Percentiles rank a stretch among this genome's conserved stretches.
Evolutionary conservation across 2,888 invertebrate species (phyloP).

Genomic region (Chalcosyrphus nemorum): DNA sequence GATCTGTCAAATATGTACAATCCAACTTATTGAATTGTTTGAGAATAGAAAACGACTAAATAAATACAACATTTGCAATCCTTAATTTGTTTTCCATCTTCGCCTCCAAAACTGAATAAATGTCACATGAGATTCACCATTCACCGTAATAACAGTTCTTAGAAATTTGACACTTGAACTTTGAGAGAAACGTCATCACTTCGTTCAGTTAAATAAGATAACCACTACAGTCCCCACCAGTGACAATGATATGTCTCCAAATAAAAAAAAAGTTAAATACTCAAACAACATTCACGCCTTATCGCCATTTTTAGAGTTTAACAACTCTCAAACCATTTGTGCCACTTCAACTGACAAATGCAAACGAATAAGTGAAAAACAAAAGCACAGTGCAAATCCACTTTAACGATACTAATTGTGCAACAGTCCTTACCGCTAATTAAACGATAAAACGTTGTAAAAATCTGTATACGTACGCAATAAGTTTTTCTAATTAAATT

Average conservation of each 20-base stretch:
- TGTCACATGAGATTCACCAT: too few species aligned
- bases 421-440: constrained; percentile 20
- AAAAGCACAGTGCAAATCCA: too few species aligned
- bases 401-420: constrained; percentile 18
- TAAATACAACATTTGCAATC: too few species aligned
- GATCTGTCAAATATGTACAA: too few species aligned
- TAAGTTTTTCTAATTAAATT: constrained; percentile 43
- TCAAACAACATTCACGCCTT: constrained; percentile 30
- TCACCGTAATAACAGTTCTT: too few species aligned
- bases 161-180: too few species aligned
- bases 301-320: constrained; percentile 32
- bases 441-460: constrained; percentile 34
- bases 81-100: too few species aligned
- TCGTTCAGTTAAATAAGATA: too few species aligned
- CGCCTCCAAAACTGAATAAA: too few species aligned
- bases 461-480: not conserved
- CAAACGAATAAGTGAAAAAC: not conserved
- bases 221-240: not conserved
- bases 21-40: too few species aligned
- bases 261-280: constrained; percentile 2
- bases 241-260: not conserved
- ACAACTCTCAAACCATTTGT: constrained; percentile 26
- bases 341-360: constrained; percentile 12
- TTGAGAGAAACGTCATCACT: too few species aligned
- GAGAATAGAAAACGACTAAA: too few species aligned